A percentile compares a stretch with the other conserved stretches of the same genome.
Evolutionary conservation across 2,888 invertebrate genomes (phyloP).

Genomic region (Lasioglossum oenotherae): DNA sequence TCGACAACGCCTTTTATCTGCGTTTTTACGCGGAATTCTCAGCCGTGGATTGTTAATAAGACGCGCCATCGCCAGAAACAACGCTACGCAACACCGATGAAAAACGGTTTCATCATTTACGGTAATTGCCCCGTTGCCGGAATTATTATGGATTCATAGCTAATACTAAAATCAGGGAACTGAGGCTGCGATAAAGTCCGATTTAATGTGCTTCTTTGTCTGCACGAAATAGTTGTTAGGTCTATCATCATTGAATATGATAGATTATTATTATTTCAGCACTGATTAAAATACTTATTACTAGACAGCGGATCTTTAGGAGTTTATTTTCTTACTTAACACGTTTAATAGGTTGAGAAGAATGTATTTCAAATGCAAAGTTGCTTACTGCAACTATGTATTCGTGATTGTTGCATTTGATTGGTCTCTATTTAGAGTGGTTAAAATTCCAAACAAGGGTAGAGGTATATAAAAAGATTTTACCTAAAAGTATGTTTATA

Average conservation of each 20-base stretch:
- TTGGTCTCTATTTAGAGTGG: too few species aligned
- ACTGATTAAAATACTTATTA: too few species aligned
- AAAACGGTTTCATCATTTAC: not conserved
- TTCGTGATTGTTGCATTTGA: too few species aligned
- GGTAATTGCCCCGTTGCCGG: not conserved
- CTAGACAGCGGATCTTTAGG: too few species aligned
- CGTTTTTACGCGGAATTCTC: slow-evolving; percentile 38
- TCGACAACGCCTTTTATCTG: not conserved
- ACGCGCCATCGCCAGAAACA: not conserved
- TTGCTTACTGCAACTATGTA: too few species aligned
- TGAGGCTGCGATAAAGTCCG: not conserved
- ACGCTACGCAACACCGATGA: not conserved
- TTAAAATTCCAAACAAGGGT: not conserved
- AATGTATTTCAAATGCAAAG: too few species aligned
- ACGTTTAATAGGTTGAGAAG: too few species aligned
- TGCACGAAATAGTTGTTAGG: too few species aligned
- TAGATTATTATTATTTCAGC: too few species aligned
- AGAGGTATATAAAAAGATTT: not conserved
- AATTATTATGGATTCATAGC: not conserved
- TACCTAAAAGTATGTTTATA: not conserved
- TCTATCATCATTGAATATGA: too few species aligned
- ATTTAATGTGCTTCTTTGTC: not conserved
- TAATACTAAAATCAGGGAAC: not conserved
- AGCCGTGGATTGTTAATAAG: slow-evolving; percentile 30
- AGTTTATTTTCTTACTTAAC: too few species aligned